phyloP scores from a whole-genome alignment of 2,113 vertebrate species.

The chimpanzee (Pan troglodytes) region NHGRI_mPanTro3-v2.1_pri NC_072402.2:93206501-93207000 shows the following conservation, averaged over 20 bases:
- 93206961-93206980: neutral
- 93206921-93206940: neutral
- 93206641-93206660: neutral
- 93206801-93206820: rapidly evolving
- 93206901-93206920: neutral
- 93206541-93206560: neutral
- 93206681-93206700: neutral
- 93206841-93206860: neutral
- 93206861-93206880: neutral
- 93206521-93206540: neutral
- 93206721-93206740: neutral
- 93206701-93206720: neutral
- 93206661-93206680: neutral
- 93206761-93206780: rapidly evolving
- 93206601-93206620: neutral
- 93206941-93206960: neutral
- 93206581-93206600: neutral
- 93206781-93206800: neutral
- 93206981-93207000: neutral
- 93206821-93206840: neutral
- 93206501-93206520: neutral
- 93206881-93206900: neutral
- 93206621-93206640: neutral
- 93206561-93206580: neutral
- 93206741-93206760: neutral